These are phyloP conservation scores for Hapalemur alaotrensis DNA, from an alignment of 2,797 vertebrate genomes.

Conservation along the genomic window DNA sequence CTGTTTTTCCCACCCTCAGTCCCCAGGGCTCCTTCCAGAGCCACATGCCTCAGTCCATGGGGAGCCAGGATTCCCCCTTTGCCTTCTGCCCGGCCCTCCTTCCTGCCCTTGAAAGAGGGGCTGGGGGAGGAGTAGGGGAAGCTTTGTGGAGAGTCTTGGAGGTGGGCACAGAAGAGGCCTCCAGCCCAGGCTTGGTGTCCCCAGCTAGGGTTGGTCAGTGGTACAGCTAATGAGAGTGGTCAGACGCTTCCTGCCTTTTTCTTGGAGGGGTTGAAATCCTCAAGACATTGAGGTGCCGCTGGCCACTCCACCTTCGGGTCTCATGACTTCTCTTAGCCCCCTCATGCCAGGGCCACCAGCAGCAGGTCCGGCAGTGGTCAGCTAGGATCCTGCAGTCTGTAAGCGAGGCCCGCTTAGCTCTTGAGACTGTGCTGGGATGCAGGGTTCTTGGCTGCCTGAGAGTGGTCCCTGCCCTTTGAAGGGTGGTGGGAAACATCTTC, in stretches of 20 bases:
- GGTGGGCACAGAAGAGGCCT: not conserved
- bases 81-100: not conserved
- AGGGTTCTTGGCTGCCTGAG: not conserved
- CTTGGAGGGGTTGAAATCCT: not conserved
- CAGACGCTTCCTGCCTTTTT: not conserved
- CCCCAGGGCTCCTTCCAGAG: not conserved
- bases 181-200: not conserved
- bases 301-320: not conserved
- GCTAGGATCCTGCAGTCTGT: not conserved
- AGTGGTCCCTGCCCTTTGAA: not conserved
- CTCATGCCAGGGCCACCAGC: not conserved
- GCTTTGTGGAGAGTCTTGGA: not conserved
- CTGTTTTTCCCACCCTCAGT: not conserved
- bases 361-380: not conserved
- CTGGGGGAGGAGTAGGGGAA: rapidly evolving
- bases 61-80: not conserved
- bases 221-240: not conserved
- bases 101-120: not conserved
- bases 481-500: not conserved
- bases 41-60: not conserved
- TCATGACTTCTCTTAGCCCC: not conserved
- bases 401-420: not conserved
- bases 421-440: not conserved
- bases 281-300: not conserved
- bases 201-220: not conserved